A percentile compares a stretch with the other conserved stretches of the same genome.
Evolutionary conservation across 2,888 invertebrate genomes (phyloP).

Genomic region (Temnothorax unifasciatus): DNA sequence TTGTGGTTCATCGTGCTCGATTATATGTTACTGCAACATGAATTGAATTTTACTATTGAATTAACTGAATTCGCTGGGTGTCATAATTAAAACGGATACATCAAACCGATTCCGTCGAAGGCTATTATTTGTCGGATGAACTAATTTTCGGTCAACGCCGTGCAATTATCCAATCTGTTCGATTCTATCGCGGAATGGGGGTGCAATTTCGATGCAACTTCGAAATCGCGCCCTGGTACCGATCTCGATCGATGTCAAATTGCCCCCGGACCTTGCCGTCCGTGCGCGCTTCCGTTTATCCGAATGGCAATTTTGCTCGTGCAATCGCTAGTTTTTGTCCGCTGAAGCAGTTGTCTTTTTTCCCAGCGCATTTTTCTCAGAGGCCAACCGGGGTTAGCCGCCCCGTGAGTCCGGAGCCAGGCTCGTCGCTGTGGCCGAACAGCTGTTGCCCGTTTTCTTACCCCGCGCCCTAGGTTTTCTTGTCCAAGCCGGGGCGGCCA

Average conservation of each 20-base stretch:
- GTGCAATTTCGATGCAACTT: constrained; percentile 1
- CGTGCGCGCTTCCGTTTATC: background rate
- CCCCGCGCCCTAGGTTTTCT: constrained; percentile 45
- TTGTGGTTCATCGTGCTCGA: background rate
- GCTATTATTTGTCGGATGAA: background rate
- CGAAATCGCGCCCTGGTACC: background rate
- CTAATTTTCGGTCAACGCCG: background rate
- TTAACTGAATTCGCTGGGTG: background rate
- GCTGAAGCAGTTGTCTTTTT: constrained; percentile 33
- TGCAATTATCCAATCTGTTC: constrained; percentile 27
- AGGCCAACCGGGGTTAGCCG: constrained; percentile 26
- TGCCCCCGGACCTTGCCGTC: background rate
- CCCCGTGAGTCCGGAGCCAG: constrained; percentile 27
- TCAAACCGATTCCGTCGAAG: background rate
- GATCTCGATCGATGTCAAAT: background rate
- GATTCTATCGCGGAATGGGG: background rate
- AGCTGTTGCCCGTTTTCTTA: constrained; percentile 62
- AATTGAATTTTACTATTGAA: constrained; percentile 10
- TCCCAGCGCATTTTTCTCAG: constrained; percentile 19
- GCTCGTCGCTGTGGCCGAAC: constrained; percentile 47
- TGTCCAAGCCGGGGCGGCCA: constrained; percentile 30
- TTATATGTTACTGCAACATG: background rate
- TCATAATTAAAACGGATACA: background rate
- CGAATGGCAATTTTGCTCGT: constrained; percentile 16
- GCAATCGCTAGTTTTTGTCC: constrained; percentile 19